phyloP scores from a whole-genome alignment of 2,113 vertebrate species.

The Vicugna pacos region DNA sequence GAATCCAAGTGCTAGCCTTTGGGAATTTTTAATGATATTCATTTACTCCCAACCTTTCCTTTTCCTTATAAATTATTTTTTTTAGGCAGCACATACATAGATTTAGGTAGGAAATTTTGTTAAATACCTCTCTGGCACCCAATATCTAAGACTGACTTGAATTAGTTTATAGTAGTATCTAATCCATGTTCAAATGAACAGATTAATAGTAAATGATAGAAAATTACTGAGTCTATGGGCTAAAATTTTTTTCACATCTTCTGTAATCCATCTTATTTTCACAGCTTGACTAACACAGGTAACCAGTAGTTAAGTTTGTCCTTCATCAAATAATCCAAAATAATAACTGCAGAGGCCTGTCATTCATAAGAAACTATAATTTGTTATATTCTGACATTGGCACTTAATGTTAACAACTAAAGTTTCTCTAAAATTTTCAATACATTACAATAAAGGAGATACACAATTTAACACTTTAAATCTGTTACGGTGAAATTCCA shows the following conservation, averaged over 20 bases:
- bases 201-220: background rate
- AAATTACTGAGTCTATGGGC: conserved; percentile 32
- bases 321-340: conserved; percentile 75
- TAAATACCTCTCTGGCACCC: background rate
- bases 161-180: conserved; percentile 45
- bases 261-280: conserved; percentile 70
- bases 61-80: conserved; percentile 60
- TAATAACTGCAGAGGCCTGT: conserved; percentile 61
- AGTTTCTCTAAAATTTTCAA: conserved; percentile 73
- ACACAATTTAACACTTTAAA: conserved; percentile 80
- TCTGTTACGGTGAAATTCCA: conserved; percentile 86
- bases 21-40: background rate
- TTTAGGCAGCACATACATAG: conserved; percentile 65
- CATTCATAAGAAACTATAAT: conserved; percentile 73
- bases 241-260: background rate
- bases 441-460: conserved; percentile 70
- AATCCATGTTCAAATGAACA: conserved; percentile 16
- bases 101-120: conserved; percentile 24
- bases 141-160: background rate
- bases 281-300: conserved; percentile 71
- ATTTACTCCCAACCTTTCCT: conserved; percentile 64
- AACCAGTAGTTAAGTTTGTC: conserved; percentile 72
- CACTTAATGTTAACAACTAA: conserved; percentile 79
- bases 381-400: conserved; percentile 71
- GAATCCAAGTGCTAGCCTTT: background rate